Percentiles rank a stretch among this genome's conserved stretches.
Evolutionary conservation across 2,113 vertebrate species (phyloP).

Genomic region (Albula goreensis): DNA sequence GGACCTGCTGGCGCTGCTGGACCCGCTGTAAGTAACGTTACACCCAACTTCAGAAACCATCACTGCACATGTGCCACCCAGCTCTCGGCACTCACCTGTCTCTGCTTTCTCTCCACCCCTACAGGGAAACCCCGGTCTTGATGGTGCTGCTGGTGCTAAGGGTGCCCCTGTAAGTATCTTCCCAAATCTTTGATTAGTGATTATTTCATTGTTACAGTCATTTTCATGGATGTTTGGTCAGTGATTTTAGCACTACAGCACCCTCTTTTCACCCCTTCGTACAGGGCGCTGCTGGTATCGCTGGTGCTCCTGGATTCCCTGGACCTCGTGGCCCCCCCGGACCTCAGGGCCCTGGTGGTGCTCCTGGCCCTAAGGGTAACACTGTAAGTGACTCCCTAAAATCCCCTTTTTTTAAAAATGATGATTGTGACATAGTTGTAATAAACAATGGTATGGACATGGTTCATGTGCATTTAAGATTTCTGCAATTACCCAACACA

Average conservation of each 20-base stretch:
- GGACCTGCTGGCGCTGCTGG: slow-evolving; percentile 91
- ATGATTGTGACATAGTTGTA: too few relatives aligned
- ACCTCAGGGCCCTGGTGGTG: slow-evolving; percentile 82
- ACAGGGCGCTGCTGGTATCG: slow-evolving; percentile 89
- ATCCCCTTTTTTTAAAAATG: too few relatives aligned
- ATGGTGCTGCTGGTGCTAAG: slow-evolving; percentile 88
- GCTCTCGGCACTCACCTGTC: neutral
- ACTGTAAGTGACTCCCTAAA: slow-evolving; percentile 77
- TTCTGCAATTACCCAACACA: too few relatives aligned
- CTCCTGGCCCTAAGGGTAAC: slow-evolving; percentile 93
- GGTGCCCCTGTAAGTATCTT: slow-evolving; percentile 83
- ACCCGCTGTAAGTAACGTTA: slow-evolving; percentile 78
- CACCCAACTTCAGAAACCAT: neutral
- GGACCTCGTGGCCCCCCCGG: slow-evolving; percentile 93
- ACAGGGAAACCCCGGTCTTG: slow-evolving; percentile 90
- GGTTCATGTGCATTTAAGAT: too few relatives aligned
- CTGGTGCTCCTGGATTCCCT: slow-evolving; percentile 96
- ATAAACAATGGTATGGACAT: too few relatives aligned
- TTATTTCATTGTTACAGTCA: neutral
- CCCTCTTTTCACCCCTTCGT: slow-evolving; percentile 54
- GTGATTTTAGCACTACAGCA: neutral
- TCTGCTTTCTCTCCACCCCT: slow-evolving; percentile 24
- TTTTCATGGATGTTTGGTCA: neutral
- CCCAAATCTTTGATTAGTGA: neutral
- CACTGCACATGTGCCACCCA: neutral